Evolutionary conservation across 1,140 invertebrate species (phyloP).

Genomic region (Chelonus insularis): DNA sequence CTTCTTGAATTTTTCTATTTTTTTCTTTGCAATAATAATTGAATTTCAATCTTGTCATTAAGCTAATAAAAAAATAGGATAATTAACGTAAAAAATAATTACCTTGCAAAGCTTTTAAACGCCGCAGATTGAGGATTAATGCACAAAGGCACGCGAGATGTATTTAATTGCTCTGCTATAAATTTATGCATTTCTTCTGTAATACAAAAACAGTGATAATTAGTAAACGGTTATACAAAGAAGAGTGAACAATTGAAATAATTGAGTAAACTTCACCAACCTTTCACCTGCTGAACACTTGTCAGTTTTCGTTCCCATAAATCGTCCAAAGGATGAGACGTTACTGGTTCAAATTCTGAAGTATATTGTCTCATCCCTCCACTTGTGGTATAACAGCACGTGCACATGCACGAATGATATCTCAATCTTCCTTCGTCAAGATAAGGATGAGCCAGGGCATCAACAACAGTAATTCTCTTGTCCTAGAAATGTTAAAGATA

Average conservation of each 20-base stretch:
- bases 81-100: conserved; percentile 59
- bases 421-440: conserved; percentile 95
- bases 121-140: conserved; percentile 99
- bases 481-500: conserved; percentile 71
- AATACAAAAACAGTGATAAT: conserved; percentile 48
- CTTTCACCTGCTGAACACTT: conserved; percentile 92
- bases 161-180: conserved; percentile 93
- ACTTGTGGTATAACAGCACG: conserved; percentile 87
- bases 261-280: conserved; percentile 57
- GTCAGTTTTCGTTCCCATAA: conserved; percentile 92
- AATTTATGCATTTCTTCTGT: conserved; percentile 98
- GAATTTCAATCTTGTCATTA: no score
- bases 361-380: conserved; percentile 84
- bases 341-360: conserved; percentile 89
- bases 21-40: no score
- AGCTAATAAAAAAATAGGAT: neutral
- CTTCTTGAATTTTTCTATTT: no score
- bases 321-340: conserved; percentile 88
- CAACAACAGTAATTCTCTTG: conserved; percentile 90
- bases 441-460: conserved; percentile 95
- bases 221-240: no score
- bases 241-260: no score
- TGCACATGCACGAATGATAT: conserved; percentile 99
- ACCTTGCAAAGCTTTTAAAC: conserved; percentile 99
- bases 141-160: conserved; percentile 92